phyloP scores from a whole-genome alignment of 2,797 vertebrate species.

The Galagoides demidoff region DNA sequence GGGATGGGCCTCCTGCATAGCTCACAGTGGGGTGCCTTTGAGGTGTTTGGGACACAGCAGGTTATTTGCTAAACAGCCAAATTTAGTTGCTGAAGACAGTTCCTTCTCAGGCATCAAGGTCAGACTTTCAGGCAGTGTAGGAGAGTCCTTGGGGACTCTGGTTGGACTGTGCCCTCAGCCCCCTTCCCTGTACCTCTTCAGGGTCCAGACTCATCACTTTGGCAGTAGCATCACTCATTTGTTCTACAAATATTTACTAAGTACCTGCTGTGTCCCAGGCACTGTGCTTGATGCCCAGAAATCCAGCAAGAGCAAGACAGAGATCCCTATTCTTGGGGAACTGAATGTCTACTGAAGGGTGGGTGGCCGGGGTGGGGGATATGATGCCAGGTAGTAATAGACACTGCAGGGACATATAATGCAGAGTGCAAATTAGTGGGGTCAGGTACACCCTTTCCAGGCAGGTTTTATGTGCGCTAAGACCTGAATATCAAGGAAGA shows the following conservation, averaged over 20 bases:
- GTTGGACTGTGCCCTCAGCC: background rate
- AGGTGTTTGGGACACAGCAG: background rate
- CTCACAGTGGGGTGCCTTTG: background rate
- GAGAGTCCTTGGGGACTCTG: no score
- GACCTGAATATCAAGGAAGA: background rate
- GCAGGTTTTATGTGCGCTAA: background rate
- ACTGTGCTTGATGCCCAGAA: background rate
- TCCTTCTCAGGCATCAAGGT: background rate
- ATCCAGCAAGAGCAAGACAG: background rate
- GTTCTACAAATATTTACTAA: background rate
- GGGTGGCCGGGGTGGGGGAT: fast-evolving
- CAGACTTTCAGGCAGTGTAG: background rate
- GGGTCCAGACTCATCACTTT: background rate
- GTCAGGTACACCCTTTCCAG: background rate
- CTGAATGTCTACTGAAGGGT: fast-evolving
- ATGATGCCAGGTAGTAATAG: background rate
- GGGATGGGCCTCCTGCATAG: background rate
- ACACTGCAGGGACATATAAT: background rate
- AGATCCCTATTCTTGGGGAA: background rate
- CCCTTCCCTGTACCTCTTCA: background rate
- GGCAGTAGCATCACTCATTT: background rate
- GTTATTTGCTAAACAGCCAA: background rate
- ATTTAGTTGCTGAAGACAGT: background rate
- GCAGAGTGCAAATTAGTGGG: background rate
- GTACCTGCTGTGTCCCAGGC: background rate